Conservation (phyloP, 2,797 vertebrate genomes). For the Pteronotus mesoamericanus region DNA sequence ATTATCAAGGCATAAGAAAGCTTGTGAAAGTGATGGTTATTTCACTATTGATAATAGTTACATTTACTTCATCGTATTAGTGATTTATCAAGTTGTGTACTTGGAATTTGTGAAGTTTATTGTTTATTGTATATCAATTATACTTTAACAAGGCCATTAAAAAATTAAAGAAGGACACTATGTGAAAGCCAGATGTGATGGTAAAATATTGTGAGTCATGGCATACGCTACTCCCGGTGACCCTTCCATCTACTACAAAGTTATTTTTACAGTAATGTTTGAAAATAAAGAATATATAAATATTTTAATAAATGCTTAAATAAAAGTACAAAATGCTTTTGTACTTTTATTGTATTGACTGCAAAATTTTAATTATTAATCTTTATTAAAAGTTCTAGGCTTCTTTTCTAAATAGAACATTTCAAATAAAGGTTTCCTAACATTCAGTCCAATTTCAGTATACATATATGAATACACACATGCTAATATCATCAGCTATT, state of each 20-base stretch:
- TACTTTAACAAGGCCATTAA: not conserved
- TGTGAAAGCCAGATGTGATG: not conserved
- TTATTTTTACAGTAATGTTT: not conserved
- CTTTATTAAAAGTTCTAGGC: not conserved
- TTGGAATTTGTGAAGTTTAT: not conserved
- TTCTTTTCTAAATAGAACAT: not conserved
- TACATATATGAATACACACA: not conserved
- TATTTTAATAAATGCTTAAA: not conserved
- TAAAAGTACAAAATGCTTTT: no score
- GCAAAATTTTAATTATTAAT: not conserved
- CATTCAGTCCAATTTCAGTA: not conserved
- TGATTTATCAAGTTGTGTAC: not conserved
- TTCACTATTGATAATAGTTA: not conserved
- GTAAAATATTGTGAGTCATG: not conserved
- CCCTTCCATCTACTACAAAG: not conserved
- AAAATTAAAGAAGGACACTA: not conserved
- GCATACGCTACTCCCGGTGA: not conserved
- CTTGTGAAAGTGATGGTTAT: not conserved
- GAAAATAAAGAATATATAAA: not conserved
- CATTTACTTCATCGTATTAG: not conserved
- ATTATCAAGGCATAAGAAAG: not conserved
- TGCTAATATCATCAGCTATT: not conserved
- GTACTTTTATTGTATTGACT: not conserved
- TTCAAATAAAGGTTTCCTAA: not conserved
- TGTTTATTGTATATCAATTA: not conserved